Conservation (phyloP, 2,113 vertebrate species). For the Cebus imitator region DNA sequence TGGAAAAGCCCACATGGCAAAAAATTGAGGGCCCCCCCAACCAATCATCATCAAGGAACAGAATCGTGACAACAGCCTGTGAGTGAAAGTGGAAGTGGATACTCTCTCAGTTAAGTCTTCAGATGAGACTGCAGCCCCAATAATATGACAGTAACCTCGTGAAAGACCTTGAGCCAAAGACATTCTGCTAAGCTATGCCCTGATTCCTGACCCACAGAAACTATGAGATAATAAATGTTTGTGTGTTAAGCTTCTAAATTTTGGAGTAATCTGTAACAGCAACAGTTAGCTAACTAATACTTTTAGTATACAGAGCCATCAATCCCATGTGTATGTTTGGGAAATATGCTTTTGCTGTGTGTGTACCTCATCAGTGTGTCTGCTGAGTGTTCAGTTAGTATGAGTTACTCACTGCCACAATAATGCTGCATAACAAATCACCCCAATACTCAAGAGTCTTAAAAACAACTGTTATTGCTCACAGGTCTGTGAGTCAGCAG, state of each 20-base stretch:
- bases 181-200: not conserved
- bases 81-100: not conserved
- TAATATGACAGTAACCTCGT: not conserved
- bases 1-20: not conserved
- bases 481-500: not conserved
- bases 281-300: not conserved
- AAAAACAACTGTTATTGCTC: not conserved
- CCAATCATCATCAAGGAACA: not conserved
- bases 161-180: not conserved
- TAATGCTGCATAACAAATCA: not conserved
- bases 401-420: not conserved
- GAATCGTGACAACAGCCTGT: not conserved
- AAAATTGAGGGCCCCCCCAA: not conserved
- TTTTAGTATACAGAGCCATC: not conserved
- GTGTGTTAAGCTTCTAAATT: not conserved
- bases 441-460: not conserved
- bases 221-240: not conserved
- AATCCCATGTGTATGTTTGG: fast-evolving
- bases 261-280: not conserved
- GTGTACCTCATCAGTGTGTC: not conserved
- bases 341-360: fast-evolving
- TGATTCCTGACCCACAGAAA: not conserved
- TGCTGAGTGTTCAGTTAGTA: not conserved
- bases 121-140: not conserved
- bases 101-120: not conserved